Base-by-base conservation (phyloP, 2,888 invertebrate species). In the Eucera pruinosa region DNA sequence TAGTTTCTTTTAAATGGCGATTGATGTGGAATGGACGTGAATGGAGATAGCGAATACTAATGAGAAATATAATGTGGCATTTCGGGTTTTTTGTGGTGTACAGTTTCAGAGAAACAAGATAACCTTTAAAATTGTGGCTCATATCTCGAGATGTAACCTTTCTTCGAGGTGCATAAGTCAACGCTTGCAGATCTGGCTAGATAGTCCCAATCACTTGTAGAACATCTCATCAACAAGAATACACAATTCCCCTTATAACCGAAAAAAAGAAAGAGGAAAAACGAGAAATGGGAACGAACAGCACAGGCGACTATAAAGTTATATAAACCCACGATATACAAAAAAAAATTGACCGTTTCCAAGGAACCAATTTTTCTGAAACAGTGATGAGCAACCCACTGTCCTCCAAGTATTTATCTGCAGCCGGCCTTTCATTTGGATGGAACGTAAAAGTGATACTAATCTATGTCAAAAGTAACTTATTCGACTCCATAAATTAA, bases 61-160 rank as follows among this genome's bases (percentile, higher is more conserved):
- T n/a, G 20, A 41, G 27, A 20, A 25, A 5, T 23, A 33, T 11
- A 33, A 11, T 5, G 2, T n/a, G 54, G 6, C 43, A 43, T 54
- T 61, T 61, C n/a, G 18, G 33, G 1, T 20, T 15, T 30, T 30
- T 45, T 45, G 1, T 18, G 25, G 9, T 11, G 11, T 25, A 33
- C 13, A 47, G 6, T 54, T 54, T 13, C n/a, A 11, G 33, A n/a
- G 33, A 23, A 48, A 48, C 61, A 5, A 15, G 7, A 23, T 43
- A 65, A 54, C 30, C 23, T 54, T 52, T 64, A 9, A 54, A 30
- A 36, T 23, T n/a, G 20, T 33, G 27, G 5, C 45, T 55, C 54
- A 11, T 18, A 45, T 55, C 7, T 15, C 45, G 25, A 6, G 23
- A 23, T 15, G 20, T 11, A 18, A 36, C 25, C 25, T 36, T 62